Conservation (phyloP, 2,888 invertebrate genomes). For the Agapostemon virescens region DNA sequence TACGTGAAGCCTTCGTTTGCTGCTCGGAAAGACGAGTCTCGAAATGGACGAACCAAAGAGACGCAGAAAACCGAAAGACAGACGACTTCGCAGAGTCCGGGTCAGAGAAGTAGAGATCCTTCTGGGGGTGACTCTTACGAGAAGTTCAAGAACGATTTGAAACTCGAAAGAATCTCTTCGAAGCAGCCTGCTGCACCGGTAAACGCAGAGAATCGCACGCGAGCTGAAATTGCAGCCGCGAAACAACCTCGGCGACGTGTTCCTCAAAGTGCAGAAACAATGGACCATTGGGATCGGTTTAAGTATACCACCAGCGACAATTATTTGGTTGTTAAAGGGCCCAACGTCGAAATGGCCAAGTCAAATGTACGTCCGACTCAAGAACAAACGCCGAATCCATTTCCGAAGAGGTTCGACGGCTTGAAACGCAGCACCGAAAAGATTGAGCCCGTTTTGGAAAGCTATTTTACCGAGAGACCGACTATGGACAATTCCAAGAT, state of each 20-base stretch:
- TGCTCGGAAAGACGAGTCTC: not conserved
- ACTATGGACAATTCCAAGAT: not conserved
- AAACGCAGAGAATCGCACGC: not conserved
- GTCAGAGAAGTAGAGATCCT: not conserved
- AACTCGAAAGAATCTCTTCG: not conserved
- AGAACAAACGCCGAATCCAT: not conserved
- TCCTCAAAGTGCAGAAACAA: not conserved
- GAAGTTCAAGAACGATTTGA: not conserved
- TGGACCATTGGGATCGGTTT: constrained; percentile 25
- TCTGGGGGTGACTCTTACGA: not conserved
- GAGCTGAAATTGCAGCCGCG: not conserved
- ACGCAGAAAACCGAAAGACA: not conserved
- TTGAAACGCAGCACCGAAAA: constrained; percentile 18
- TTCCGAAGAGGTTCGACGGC: constrained; percentile 18
- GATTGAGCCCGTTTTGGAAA: not conserved
- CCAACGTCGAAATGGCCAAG: constrained; percentile 4
- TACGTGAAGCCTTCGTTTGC: not conserved
- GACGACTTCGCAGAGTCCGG: not conserved
- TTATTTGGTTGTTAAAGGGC: not conserved
- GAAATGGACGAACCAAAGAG: not conserved
- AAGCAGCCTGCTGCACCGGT: not conserved
- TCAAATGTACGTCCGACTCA: not conserved
- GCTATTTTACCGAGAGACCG: not conserved
- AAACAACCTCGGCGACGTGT: not conserved
- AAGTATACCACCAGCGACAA: constrained; percentile 28